These are phyloP conservation scores for Danio choprae DNA, from an alignment of 2,797 vertebrate genomes.

Conservation along the genomic window DNA sequence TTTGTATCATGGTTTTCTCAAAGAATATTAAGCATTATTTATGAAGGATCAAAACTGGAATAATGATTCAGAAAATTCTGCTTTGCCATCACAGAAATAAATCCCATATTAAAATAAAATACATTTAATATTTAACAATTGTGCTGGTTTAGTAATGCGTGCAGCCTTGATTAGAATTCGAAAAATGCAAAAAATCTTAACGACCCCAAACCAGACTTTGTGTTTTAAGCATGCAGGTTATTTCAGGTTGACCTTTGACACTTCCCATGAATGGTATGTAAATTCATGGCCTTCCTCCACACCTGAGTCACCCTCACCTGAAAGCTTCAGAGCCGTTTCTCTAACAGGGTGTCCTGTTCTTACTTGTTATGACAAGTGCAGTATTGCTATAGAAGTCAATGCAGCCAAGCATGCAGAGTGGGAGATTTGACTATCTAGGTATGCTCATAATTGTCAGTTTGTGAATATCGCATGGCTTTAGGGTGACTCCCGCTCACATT, in stretches of 20 bases:
- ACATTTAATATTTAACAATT: not conserved
- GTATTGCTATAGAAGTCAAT: slow-evolving; percentile 46
- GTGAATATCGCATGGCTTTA: slow-evolving; percentile 57
- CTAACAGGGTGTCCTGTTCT: slow-evolving; percentile 49
- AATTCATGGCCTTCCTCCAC: slow-evolving; percentile 41
- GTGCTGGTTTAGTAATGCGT: not conserved
- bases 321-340: slow-evolving; percentile 33
- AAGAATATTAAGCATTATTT: not conserved
- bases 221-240: slow-evolving; percentile 32
- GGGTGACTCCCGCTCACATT: slow-evolving; percentile 59
- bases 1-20: not conserved
- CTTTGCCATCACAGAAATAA: not conserved
- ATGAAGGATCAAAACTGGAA: not conserved
- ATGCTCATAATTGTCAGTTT: slow-evolving; percentile 63
- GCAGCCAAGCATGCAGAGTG: slow-evolving; percentile 48
- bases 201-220: not conserved
- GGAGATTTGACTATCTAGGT: slow-evolving; percentile 59
- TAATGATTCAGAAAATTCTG: not conserved
- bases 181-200: not conserved
- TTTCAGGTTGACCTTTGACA: slow-evolving; percentile 38
- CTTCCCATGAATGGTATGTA: slow-evolving; percentile 51
- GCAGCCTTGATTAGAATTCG: not conserved
- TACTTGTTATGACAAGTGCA: slow-evolving; percentile 63
- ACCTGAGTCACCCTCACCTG: slow-evolving; percentile 41
- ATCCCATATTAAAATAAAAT: not conserved